Percentiles rank a stretch among this genome's conserved stretches.
Conservation (phyloP, 1,140 invertebrate genomes). For the Caenorhabditis remanei region DNA sequence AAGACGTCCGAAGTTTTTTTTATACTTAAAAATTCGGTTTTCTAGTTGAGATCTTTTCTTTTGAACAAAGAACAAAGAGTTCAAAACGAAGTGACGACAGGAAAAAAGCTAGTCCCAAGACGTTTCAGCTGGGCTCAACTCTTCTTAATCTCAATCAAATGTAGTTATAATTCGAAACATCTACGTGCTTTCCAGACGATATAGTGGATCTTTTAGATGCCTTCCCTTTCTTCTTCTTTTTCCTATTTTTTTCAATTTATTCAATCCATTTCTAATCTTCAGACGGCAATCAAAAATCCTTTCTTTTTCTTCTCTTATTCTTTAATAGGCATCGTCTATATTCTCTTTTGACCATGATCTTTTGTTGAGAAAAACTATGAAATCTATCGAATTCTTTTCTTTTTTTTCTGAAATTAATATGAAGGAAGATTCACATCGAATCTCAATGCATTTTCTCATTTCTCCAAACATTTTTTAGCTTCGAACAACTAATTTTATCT, state of each 20-base stretch:
- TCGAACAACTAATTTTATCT: no score
- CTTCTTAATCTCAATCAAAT: no score
- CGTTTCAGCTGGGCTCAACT: no score
- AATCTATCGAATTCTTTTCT: neutral
- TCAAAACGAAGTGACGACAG: no score
- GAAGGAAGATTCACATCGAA: no score
- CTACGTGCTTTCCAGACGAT: neutral
- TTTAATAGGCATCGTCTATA: neutral
- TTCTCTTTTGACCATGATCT: constrained; percentile 17
- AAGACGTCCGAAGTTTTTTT: no score
- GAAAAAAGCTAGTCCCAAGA: no score
- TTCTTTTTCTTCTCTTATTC: neutral
- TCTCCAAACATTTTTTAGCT: neutral
- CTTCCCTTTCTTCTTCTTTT: neutral
- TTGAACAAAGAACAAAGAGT: no score
- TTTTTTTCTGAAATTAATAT: no score
- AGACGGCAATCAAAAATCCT: constrained; percentile 18
- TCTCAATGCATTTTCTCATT: no score
- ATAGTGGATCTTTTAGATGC: neutral
- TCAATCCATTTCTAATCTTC: constrained; percentile 21
- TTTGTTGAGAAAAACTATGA: neutral
- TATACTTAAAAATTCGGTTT: no score
- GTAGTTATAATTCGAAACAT: neutral
- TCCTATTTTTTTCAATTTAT: neutral
- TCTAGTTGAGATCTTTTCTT: no score